Conservation (phyloP, 2,888 invertebrate species). For the Micropterix aruncella region DNA sequence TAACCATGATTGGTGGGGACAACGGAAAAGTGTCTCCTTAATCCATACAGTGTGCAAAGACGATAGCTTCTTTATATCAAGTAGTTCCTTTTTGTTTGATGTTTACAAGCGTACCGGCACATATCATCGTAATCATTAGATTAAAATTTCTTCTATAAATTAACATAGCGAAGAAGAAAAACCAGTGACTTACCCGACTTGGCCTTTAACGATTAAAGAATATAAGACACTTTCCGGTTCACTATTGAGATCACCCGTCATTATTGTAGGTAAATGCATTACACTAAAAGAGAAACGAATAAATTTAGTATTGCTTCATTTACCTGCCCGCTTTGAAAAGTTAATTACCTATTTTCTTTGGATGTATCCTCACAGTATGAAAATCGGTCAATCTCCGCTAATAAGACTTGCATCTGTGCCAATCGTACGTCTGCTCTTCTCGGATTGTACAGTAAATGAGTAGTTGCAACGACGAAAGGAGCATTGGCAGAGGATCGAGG, state of each 20-base stretch:
- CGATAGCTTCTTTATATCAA: no score
- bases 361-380: conserved; percentile 30
- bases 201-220: conserved; percentile 49
- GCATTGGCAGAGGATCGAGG: conserved; percentile 32
- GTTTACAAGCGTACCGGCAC: no score
- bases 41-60: no score
- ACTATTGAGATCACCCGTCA: conserved; percentile 91
- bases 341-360: background rate
- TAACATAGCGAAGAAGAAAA: no score
- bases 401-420: conserved; percentile 71
- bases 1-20: no score
- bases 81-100: no score
- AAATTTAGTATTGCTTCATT: no score
- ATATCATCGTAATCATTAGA: no score
- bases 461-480: conserved; percentile 72
- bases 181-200: conserved; percentile 34
- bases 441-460: conserved; percentile 90
- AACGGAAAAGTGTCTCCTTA: no score
- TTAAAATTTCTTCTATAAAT: no score
- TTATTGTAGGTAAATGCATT: conserved; percentile 59
- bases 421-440: conserved; percentile 77
- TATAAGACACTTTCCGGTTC: conserved; percentile 60
- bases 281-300: conserved; percentile 16
- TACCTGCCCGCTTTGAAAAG: no score
- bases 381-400: conserved; percentile 74